A percentile compares a stretch with the other conserved stretches of the same genome.
These are phyloP conservation scores for Heteromormyrus szaboi DNA, from an alignment of 2,797 vertebrate genomes.

Conservation along the genomic window DNA sequence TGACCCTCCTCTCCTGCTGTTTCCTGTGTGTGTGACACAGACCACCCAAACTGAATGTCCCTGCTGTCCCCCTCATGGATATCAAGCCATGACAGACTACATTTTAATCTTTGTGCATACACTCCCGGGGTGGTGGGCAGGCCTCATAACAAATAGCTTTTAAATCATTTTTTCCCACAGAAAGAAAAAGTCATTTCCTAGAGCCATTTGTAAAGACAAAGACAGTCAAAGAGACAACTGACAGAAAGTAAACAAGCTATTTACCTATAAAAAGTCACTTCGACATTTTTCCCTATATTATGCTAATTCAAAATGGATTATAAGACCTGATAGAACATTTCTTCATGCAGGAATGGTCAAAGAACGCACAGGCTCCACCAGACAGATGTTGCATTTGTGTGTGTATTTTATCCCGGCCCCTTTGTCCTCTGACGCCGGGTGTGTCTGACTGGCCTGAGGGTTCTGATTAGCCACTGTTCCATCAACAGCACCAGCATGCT, in stretches of 20 bases:
- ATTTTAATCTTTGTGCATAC: constrained; percentile 2
- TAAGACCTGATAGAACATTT: not conserved
- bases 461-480: not conserved
- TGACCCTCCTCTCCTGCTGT: constrained; percentile 47
- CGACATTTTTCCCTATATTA: not conserved
- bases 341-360: not conserved
- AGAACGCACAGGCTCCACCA: not conserved
- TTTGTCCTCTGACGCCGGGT: not conserved
- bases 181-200: not conserved
- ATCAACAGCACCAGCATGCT: not conserved
- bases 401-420: not conserved
- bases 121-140: not conserved
- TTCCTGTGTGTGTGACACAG: constrained; percentile 46
- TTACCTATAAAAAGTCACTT: not conserved
- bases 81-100: not conserved
- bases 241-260: not conserved
- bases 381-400: not conserved
- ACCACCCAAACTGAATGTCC: constrained; percentile 51
- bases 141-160: constrained; percentile 8
- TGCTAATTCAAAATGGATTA: not conserved
- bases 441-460: not conserved
- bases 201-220: not conserved
- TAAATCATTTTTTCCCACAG: not conserved
- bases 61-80: constrained; percentile 24
- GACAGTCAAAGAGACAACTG: not conserved